phyloP scores from a whole-genome alignment of 2,113 vertebrate genomes.

The Oostethus manadensis region DNA sequence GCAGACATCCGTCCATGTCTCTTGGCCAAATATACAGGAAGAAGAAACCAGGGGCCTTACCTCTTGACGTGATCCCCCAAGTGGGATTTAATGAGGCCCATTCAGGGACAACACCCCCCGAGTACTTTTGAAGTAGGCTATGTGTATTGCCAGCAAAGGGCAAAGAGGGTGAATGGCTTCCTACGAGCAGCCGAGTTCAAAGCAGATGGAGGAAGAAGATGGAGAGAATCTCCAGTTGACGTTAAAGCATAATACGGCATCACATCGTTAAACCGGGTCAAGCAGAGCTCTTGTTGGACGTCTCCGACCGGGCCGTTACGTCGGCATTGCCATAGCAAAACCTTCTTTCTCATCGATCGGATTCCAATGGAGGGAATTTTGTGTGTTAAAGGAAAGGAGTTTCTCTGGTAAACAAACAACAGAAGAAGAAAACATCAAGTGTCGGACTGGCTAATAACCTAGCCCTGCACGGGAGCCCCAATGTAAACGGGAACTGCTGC shows the following conservation, averaged over 20 bases:
- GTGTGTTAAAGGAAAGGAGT: too few species aligned
- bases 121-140: constrained; percentile 37
- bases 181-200: constrained; percentile 6
- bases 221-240: background rate
- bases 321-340: too few species aligned
- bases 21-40: constrained; percentile 22
- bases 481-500: too few species aligned
- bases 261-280: too few species aligned
- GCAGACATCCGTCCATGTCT: background rate
- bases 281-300: too few species aligned
- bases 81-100: constrained; percentile 19
- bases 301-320: too few species aligned
- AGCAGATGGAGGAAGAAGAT: background rate
- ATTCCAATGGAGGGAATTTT: too few species aligned
- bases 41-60: constrained; percentile 27
- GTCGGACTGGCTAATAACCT: too few species aligned
- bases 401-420: too few species aligned
- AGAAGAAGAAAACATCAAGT: too few species aligned
- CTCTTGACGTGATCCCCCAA: constrained; percentile 29
- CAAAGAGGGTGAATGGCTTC: constrained; percentile 20
- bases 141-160: constrained; percentile 61
- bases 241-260: background rate
- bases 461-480: too few species aligned
- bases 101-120: constrained; percentile 24
- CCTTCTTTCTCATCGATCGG: too few species aligned